These are phyloP conservation scores for Nothura maculosa DNA, from an alignment of 2,797 vertebrate genomes.

Conservation along the genomic window DNA sequence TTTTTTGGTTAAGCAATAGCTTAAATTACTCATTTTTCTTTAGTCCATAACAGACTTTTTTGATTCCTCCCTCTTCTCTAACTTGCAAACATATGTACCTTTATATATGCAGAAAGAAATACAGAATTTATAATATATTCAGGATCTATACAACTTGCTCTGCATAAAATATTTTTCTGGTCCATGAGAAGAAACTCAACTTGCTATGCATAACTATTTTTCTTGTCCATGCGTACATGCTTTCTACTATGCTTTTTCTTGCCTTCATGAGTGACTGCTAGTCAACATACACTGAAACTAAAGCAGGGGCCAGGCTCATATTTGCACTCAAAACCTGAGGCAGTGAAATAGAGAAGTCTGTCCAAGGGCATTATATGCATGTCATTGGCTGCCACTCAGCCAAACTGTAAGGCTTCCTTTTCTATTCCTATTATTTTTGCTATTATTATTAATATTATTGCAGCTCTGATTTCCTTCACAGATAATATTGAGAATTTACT, in stretches of 20 bases:
- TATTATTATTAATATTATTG: neutral
- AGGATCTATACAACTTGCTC: neutral
- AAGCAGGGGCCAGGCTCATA: neutral
- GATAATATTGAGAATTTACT: neutral
- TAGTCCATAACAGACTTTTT: neutral
- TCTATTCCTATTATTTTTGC: neutral
- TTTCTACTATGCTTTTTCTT: neutral
- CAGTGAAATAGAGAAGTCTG: constrained; percentile 25
- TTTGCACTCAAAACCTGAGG: neutral
- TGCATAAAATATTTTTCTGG: rapidly evolving
- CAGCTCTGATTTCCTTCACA: constrained; percentile 20
- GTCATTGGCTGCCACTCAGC: constrained; percentile 31
- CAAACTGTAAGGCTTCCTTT: neutral
- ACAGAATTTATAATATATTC: neutral
- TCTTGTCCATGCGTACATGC: neutral
- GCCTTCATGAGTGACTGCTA: neutral
- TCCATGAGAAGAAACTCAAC: neutral
- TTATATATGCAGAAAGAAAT: neutral
- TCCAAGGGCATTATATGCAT: neutral
- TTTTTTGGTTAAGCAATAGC: neutral
- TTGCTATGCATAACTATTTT: too few species aligned
- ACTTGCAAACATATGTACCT: neutral
- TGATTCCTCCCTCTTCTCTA: neutral
- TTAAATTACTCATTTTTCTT: neutral
- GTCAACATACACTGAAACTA: neutral